phyloP scores from a whole-genome alignment of 1,140 invertebrate species.

The Sitobion miscanthi region DNA sequence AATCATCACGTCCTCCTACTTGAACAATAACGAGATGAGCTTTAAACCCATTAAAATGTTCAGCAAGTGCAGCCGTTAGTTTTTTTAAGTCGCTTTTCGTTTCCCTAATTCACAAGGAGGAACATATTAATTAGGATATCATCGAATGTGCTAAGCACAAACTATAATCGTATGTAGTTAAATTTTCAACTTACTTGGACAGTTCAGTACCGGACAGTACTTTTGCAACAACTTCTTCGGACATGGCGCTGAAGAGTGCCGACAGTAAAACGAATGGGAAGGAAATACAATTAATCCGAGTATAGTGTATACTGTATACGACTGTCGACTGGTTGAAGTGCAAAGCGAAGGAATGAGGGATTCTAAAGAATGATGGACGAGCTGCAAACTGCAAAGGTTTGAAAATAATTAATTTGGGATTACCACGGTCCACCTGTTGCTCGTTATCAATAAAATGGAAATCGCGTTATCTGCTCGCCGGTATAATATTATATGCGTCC shows the following conservation, averaged over 20 bases:
- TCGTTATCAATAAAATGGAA: neutral
- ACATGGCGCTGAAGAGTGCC: neutral
- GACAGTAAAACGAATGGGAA: neutral
- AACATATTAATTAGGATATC: neutral
- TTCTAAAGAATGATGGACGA: neutral
- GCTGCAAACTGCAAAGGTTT: neutral
- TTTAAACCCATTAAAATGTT: constrained; percentile 69
- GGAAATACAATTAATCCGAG: neutral
- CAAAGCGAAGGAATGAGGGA: neutral
- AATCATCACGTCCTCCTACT: constrained; percentile 94
- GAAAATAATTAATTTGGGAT: neutral
- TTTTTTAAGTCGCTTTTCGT: constrained; percentile 74
- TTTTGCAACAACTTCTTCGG: constrained; percentile 63
- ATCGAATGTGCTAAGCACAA: too few species aligned
- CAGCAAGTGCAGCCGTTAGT: constrained; percentile 71
- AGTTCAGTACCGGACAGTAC: constrained; percentile 71
- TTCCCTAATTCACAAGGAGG: constrained; percentile 67
- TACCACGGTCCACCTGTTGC: neutral
- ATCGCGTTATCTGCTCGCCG: neutral
- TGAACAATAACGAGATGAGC: constrained; percentile 85
- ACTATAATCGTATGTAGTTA: neutral
- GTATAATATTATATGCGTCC: too few species aligned
- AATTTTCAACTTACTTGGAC: constrained; percentile 66
- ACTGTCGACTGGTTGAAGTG: too few species aligned
- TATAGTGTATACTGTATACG: neutral